phyloP scores from a whole-genome alignment of 2,113 vertebrate genomes.

The Hymenochirus boettgeri region DNA sequence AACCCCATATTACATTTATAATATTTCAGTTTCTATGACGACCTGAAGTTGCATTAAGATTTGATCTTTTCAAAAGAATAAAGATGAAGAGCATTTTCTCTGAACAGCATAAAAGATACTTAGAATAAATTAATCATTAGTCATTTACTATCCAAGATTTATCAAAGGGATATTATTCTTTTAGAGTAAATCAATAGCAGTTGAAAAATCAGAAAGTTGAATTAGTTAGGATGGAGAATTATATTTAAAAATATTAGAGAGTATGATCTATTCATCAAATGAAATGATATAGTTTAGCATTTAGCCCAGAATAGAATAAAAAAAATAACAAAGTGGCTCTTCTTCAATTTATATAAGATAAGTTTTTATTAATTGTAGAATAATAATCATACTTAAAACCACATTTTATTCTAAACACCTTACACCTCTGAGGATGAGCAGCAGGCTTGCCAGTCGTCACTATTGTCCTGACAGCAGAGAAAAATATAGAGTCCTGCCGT shows the following conservation, averaged over 20 bases:
- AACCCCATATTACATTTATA: slow-evolving; percentile 12
- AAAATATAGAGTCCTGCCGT: no score
- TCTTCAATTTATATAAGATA: no score
- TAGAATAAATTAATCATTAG: slow-evolving; percentile 28
- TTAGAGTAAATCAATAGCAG: slow-evolving; percentile 23
- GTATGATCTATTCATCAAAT: no score
- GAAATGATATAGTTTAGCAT: no score
- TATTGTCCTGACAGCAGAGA: no score
- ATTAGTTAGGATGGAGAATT: slow-evolving; percentile 11
- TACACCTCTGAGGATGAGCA: no score
- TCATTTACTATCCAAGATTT: slow-evolving; percentile 21
- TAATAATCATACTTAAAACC: no score
- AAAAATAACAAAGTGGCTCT: no score
- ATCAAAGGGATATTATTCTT: slow-evolving; percentile 23
- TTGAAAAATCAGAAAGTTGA: slow-evolving; percentile 16
- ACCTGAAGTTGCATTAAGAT: slow-evolving; percentile 20
- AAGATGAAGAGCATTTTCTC: neutral
- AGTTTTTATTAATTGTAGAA: no score
- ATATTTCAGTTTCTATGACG: slow-evolving; percentile 3
- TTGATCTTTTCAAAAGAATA: slow-evolving; percentile 20
- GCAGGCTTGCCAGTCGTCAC: no score
- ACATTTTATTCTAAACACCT: no score
- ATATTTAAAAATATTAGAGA: neutral
- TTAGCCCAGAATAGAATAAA: no score
- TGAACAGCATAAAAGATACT: slow-evolving; percentile 6